Evolutionary conservation across 2,797 vertebrate genomes (phyloP), one percentile per base, ranked within the genome.

Genomic region (Siniperca obscura): DNA sequence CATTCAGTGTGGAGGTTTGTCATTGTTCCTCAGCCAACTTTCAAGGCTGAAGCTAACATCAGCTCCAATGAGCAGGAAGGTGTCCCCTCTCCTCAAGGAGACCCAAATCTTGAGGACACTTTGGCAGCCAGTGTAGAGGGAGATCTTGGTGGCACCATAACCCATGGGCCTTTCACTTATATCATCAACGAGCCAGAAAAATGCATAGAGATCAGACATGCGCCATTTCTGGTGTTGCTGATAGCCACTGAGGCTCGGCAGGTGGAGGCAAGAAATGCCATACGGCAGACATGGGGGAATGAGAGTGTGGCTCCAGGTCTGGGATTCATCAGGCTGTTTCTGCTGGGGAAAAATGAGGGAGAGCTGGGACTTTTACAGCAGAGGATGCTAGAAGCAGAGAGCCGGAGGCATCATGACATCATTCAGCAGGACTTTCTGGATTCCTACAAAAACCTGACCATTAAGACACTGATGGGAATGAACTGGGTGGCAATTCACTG

Each of bases 391-490:
- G 80, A 95, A 60, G 96, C 97, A 66, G 98, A 99, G 94, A 98
- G 98, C 85, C 94, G 87, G 84, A 95, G 95, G 65, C 86, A 98
- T 69, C 96, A 92, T 0, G 98, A 99, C 67, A 97, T 99, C 80
- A 95, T 99, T 83, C 98, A 99, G 92, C 98, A 99, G 89, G 96
- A 98, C 72, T 99, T 98, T 80, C 72, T 96, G 62, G 98, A 99
- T 59, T 96, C 97, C 0, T 99, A 99, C 82, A 97, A 99, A 70
- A 99, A 99, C 86, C 93, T 99, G 85, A 99, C 98, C 14, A 95
- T 97, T 65, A 99, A 99, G 94, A 99, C 98, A 2, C 83, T 99
- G 62, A 99, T 99, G 98, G 98, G 98, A 70, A 97, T 99, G 96
- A 97, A 99, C 92, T 99, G 98, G 98, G 97, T 99, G 74, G 96